These are phyloP conservation scores for Archilochus colubris DNA, from an alignment of 2,113 vertebrate genomes.

Conservation along the genomic window DNA sequence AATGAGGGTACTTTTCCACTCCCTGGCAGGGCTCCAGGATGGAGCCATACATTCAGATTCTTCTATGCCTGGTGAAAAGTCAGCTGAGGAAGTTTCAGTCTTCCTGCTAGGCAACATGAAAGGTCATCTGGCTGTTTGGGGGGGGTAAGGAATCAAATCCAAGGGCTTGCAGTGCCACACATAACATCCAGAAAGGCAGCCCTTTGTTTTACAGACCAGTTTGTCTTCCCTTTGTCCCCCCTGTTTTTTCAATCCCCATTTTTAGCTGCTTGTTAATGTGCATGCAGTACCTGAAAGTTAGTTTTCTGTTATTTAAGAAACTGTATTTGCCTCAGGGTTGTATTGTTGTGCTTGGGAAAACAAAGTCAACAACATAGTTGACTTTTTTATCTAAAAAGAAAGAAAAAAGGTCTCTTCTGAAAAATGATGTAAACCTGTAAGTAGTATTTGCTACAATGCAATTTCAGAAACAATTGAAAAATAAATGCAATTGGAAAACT, in stretches of 20 bases:
- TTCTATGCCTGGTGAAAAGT: background rate
- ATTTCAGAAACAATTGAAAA: no score
- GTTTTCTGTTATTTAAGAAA: background rate
- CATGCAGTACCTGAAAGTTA: background rate
- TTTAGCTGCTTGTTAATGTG: background rate
- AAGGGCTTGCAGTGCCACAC: background rate
- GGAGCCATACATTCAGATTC: background rate
- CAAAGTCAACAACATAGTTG: background rate
- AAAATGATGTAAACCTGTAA: background rate
- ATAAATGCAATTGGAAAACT: background rate
- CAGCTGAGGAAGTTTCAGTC: background rate
- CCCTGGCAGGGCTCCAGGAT: background rate
- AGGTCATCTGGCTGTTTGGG: background rate
- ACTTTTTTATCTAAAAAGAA: background rate
- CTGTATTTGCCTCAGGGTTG: background rate
- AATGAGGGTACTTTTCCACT: background rate
- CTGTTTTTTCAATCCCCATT: background rate
- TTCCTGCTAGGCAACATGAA: background rate
- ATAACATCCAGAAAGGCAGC: background rate
- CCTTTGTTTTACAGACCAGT: background rate
- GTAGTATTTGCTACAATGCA: background rate
- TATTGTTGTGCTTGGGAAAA: background rate
- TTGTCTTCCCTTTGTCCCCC: background rate
- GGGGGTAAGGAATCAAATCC: background rate
- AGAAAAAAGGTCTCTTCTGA: background rate